Evolutionary conservation across 2,797 vertebrate genomes (phyloP), one percentile per base, ranked within the genome.

Genomic region (Vireo griseus): DNA sequence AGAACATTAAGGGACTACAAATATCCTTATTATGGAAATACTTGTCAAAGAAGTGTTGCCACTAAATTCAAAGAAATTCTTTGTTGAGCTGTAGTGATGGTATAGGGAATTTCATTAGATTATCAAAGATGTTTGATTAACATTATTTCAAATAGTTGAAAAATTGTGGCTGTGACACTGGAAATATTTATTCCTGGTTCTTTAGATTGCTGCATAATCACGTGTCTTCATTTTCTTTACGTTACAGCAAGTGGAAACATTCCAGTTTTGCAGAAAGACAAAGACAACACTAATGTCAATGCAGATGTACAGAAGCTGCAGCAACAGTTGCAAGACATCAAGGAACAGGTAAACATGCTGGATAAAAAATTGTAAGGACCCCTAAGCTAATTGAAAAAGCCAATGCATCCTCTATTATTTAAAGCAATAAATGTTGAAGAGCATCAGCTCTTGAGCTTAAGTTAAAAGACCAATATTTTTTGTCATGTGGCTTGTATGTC

Each of bases 201-300:
- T 7, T 61, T 84, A 72, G 37, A 40, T 35, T 55, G 42, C 25
- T 83, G 42, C 2, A 0, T 90, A 59, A n/a, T 65, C 11, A 4
- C 0, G 0, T 29, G 35, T 71, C 62, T 81, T 86, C 72, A 29
- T 76, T 92, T 77, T 82, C 35, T 94, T 59, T 96, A 45, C 82
- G 74, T 96, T 98, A 74, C 97, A 99, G 99, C 99, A 88, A 99
- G 99, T 68, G 99, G 99, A 96, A 99, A 98, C 97, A 99, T 99
- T 98, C 99, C 99, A 18, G 99, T 98, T 84, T 88, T 99, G 95
- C 99, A 99, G 96, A 98, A 99, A 80, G 99, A 99, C 98, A 99
- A 99, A 91, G 99, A 99, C 97, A 99, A 99, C 97, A 99, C 99
- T 50, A 99, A 99, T 52, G 99, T 99, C 96, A 99, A 99, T 35